A percentile compares a stretch with the other conserved stretches of the same genome.
Evolutionary conservation across 2,797 vertebrate genomes (phyloP).

Genomic region (Sparidentex hasta): DNA sequence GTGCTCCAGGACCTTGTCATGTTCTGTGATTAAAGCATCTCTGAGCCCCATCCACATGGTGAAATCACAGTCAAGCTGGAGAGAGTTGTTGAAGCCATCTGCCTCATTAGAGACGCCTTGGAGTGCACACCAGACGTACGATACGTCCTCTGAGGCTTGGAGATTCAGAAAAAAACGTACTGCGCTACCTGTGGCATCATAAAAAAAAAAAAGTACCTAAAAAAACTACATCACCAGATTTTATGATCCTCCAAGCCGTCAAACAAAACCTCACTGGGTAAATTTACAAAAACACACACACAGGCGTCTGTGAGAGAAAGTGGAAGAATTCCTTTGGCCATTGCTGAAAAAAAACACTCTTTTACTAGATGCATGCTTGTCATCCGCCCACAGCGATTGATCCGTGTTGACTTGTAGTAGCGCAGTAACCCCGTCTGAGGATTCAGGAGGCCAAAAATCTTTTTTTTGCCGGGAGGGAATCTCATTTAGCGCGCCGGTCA

Average conservation of each 20-base stretch:
- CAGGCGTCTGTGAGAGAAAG: neutral
- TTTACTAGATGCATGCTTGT: neutral
- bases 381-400: constrained; percentile 6
- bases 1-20: constrained; percentile 41
- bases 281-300: neutral
- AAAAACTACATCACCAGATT: neutral
- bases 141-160: constrained; percentile 24
- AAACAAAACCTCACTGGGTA: neutral
- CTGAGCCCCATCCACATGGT: constrained; percentile 32
- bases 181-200: constrained; percentile 49
- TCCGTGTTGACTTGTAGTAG: constrained; percentile 15
- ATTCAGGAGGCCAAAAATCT: constrained; percentile 36
- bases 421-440: neutral
- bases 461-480: constrained; percentile 21
- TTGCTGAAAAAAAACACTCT: neutral
- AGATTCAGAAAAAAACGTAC: constrained; percentile 39
- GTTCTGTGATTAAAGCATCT: constrained; percentile 58
- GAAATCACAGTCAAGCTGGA: constrained; percentile 55
- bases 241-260: neutral
- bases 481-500: constrained; percentile 35
- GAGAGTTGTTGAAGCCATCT: constrained; percentile 64
- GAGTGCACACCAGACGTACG: constrained; percentile 7
- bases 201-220: neutral
- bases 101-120: constrained; percentile 50
- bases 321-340: neutral